Base-by-base conservation (phyloP, 2,797 vertebrate species). In the Enteromius trimaculatus region DNA sequence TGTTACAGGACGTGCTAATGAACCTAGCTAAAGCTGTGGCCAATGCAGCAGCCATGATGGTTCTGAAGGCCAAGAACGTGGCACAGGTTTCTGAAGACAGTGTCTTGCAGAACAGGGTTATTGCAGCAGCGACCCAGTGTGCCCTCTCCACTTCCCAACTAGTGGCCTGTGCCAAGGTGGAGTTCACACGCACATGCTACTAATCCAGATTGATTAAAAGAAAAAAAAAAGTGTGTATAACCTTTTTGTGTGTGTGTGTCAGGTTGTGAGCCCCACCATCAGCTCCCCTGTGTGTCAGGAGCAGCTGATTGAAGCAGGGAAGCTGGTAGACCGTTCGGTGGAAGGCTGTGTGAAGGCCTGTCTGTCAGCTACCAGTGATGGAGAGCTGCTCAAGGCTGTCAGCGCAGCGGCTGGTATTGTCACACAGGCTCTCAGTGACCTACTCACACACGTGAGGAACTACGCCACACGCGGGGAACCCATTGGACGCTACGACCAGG, bases 221-320 rank as follows among this genome's bases (percentile, higher is more conserved):
- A 19, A 29, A 3, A 23, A 70, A 31, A 77, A 37, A 64, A 4
- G 11, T 19, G 19, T 14, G 62, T 2, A 26, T 34, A 17, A 55
- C 13, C 13, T 0, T 58, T 55, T 80, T 44, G 71, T 53, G 4
- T 76, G 14, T 55, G 14, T 69, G 9, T 58, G 1, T 81, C 86
- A 99, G 98, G 97, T 99, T 82, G 97, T 99, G 89, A 99, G 97
- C 81, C 97, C 98, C 21, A 99, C 98, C 88, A 98, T 99, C 93
- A 98, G 97, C 92, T 98, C 97, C n/a, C 97, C 97, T 0, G 98
- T 98, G 90, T 99, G 98, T 84, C 98, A 99, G 93, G 97, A 99
- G 78, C 98, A 99, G 92, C 95, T 99, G 87, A 97, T 99, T 0
- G 98, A 99, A 92, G 97, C 97, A 0, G 97, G 97, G 23, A 97